These are phyloP conservation scores for Piezodorus guildinii DNA, from an alignment of 1,140 invertebrate genomes.

Conservation along the genomic window DNA sequence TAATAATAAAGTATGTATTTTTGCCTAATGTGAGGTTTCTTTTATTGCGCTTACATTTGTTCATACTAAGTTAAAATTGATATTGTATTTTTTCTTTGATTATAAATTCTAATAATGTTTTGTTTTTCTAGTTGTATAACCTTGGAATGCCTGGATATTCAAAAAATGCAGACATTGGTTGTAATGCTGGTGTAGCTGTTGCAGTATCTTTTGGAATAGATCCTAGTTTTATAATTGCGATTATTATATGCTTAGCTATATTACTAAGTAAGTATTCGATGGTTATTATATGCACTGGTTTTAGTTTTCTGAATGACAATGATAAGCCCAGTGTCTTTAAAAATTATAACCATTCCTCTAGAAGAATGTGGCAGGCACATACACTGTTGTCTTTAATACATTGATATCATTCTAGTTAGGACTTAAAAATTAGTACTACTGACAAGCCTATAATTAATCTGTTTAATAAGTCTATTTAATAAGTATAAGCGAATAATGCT, in stretches of 20 bases:
- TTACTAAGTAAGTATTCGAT: constrained; percentile 51
- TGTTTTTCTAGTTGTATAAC: constrained; percentile 50
- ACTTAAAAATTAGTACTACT: too few species aligned
- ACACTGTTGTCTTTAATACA: too few species aligned
- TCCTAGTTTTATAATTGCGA: constrained; percentile 71
- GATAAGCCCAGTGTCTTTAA: too few species aligned
- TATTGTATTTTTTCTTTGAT: too few species aligned
- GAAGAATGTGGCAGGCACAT: too few species aligned
- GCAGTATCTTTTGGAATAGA: constrained; percentile 69
- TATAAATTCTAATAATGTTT: too few species aligned
- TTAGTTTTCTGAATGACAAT: background rate
- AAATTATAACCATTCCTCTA: too few species aligned
- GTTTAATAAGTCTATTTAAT: too few species aligned
- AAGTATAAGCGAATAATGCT: too few species aligned
- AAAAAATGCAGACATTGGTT: constrained; percentile 53
- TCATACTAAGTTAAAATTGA: background rate
- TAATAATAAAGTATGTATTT: constrained; percentile 48
- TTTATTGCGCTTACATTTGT: background rate
- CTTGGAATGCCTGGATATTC: constrained; percentile 56
- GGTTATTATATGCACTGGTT: background rate
- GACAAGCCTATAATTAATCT: too few species aligned
- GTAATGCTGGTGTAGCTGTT: constrained; percentile 51
- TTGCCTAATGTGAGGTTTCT: constrained; percentile 24
- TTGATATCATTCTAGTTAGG: too few species aligned
- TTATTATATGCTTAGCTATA: constrained; percentile 64